phyloP scores from a whole-genome alignment of 2,888 invertebrate species.

The Ommatoiulus sabulosus region DNA sequence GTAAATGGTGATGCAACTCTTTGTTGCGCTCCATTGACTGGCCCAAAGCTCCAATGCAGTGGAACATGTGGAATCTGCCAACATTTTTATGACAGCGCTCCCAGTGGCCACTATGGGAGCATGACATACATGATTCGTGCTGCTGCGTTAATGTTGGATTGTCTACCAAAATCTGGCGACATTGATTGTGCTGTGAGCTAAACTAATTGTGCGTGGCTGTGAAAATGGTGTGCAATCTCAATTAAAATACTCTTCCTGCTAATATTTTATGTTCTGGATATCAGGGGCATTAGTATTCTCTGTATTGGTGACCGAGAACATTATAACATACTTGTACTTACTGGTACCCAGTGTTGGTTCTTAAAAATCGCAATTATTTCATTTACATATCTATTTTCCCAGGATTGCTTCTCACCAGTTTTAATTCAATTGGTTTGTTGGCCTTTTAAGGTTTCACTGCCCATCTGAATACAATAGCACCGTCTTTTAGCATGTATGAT shows the following conservation, averaged over 20 bases:
- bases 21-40: slow-evolving; percentile 38
- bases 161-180: slow-evolving; percentile 81
- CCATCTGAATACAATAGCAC: neutral
- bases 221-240: neutral
- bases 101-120: slow-evolving; percentile 92
- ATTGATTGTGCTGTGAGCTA: slow-evolving; percentile 77
- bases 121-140: slow-evolving; percentile 96
- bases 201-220: neutral
- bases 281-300: neutral
- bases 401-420: too few species aligned
- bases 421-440: neutral
- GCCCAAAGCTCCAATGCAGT: slow-evolving; percentile 76
- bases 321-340: neutral
- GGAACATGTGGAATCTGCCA: slow-evolving; percentile 96
- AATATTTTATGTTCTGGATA: neutral
- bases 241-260: neutral
- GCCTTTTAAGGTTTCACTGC: neutral
- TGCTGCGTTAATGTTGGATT: slow-evolving; percentile 78
- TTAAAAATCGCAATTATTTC: neutral
- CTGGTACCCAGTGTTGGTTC: neutral
- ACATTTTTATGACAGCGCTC: slow-evolving; percentile 98
- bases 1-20: slow-evolving; percentile 55
- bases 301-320: neutral
- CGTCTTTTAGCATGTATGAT: too few species aligned
- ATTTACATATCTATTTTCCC: too few species aligned